Conservation (phyloP, 2,797 vertebrate species). For the Enteromius treurensis region DNA sequence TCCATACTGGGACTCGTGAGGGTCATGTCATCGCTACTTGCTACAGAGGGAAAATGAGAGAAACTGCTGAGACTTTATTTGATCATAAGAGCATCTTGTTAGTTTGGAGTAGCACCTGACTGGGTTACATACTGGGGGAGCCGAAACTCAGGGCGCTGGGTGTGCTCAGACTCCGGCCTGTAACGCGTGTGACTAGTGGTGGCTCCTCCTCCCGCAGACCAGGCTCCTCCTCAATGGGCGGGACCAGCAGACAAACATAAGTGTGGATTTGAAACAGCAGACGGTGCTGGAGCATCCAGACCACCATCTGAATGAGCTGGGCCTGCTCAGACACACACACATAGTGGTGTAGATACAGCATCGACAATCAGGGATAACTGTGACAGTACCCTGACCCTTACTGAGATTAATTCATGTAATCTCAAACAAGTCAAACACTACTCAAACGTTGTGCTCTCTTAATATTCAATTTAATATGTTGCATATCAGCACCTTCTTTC, state of each 20-base stretch:
- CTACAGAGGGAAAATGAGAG: slow-evolving; percentile 71
- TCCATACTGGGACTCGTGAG: slow-evolving; percentile 99
- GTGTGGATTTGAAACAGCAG: slow-evolving; percentile 96
- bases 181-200: slow-evolving; percentile 80
- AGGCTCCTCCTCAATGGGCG: slow-evolving; percentile 84
- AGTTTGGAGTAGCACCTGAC: neutral
- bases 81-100: slow-evolving; percentile 71
- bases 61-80: slow-evolving; percentile 75
- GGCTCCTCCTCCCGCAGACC: slow-evolving; percentile 81
- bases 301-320: slow-evolving; percentile 97
- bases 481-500: neutral
- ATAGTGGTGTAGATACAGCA: neutral
- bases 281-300: slow-evolving; percentile 96
- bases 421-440: neutral
- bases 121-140: slow-evolving; percentile 87
- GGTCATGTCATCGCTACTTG: slow-evolving; percentile 98
- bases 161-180: slow-evolving; percentile 91
- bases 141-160: slow-evolving; percentile 96
- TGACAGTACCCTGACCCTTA: neutral
- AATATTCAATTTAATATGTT: neutral
- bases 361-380: too few relatives aligned
- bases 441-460: neutral
- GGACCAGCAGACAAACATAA: slow-evolving; percentile 92
- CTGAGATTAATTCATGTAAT: neutral
- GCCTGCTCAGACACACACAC: slow-evolving; percentile 74